Percentiles rank a stretch among this genome's conserved stretches.
phyloP scores from a whole-genome alignment of 1,140 invertebrate genomes.

The Bathynomus jamesi region DNA sequence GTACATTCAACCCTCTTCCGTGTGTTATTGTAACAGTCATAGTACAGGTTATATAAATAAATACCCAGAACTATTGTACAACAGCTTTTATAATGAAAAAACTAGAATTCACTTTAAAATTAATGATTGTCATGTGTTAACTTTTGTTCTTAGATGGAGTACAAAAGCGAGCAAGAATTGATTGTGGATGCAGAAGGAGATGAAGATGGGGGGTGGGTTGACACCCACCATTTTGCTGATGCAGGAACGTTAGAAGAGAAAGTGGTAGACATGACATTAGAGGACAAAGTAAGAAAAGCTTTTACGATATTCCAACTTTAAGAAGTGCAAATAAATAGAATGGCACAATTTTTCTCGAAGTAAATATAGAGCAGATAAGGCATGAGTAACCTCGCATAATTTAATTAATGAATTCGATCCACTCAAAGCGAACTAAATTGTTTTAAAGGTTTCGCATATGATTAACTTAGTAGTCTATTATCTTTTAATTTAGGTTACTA shows the following conservation, averaged over 20 bases:
- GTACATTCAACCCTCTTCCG: too few relatives aligned
- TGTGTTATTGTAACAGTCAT: too few relatives aligned
- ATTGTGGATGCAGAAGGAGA: slow-evolving; percentile 71
- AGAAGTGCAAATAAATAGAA: too few relatives aligned
- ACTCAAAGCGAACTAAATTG: too few relatives aligned
- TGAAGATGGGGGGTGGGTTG: slow-evolving; percentile 92
- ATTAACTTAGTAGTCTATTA: background rate
- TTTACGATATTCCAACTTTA: too few relatives aligned
- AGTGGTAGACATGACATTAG: slow-evolving; percentile 58
- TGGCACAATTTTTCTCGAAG: background rate
- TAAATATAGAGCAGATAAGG: too few relatives aligned
- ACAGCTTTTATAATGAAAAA: too few relatives aligned
- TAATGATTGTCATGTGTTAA: background rate
- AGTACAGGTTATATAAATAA: too few relatives aligned
- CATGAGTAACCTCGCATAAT: background rate
- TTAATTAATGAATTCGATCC: too few relatives aligned
- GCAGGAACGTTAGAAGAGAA: slow-evolving; percentile 39
- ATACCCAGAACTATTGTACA: too few relatives aligned
- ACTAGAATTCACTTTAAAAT: too few relatives aligned
- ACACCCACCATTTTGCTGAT: slow-evolving; percentile 88
- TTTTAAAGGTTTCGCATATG: background rate
- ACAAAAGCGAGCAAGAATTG: slow-evolving; percentile 76
- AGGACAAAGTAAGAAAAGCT: slow-evolving; percentile 46
- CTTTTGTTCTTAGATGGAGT: slow-evolving; percentile 66
- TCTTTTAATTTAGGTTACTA: too few relatives aligned